phyloP scores from a whole-genome alignment of 2,113 vertebrate genomes.

The Xiphophorus couchianus region DNA sequence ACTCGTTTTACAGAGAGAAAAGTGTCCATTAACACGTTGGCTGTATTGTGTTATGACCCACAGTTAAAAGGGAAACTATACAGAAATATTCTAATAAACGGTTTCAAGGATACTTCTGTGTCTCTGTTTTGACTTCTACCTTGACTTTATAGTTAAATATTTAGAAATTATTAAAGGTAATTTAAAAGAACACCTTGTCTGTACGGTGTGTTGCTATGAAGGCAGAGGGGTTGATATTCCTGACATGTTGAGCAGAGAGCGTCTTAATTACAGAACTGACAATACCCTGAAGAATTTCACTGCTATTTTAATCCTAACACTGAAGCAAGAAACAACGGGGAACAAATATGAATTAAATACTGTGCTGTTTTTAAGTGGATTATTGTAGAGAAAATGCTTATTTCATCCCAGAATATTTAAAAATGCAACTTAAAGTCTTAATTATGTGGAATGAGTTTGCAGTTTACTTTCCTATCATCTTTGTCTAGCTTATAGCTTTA shows the following conservation, averaged over 20 bases:
- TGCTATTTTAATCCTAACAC: constrained; percentile 53
- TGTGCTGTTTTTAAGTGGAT: background rate
- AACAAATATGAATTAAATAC: background rate
- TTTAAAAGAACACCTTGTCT: background rate
- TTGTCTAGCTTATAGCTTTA: no score
- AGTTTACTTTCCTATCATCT: no score
- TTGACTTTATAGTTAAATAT: background rate
- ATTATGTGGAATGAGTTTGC: no score
- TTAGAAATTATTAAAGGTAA: background rate
- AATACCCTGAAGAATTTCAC: constrained; percentile 30
- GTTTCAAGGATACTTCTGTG: constrained; percentile 40
- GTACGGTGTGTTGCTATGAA: background rate
- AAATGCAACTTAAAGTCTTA: background rate
- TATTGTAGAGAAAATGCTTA: background rate
- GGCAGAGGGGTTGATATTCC: constrained; percentile 12
- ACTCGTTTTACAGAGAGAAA: constrained; percentile 14
- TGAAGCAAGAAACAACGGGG: constrained; percentile 17
- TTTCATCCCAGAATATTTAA: background rate
- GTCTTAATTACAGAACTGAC: constrained; percentile 53
- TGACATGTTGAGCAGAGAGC: constrained; percentile 1
- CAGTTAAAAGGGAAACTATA: constrained; percentile 29
- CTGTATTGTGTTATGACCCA: constrained; percentile 54
- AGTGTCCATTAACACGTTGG: constrained; percentile 51
- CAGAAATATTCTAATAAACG: constrained; percentile 75
- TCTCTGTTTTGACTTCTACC: background rate